Conservation (phyloP, 2,797 vertebrate genomes). For the Coracias cyanogaster region DNA sequence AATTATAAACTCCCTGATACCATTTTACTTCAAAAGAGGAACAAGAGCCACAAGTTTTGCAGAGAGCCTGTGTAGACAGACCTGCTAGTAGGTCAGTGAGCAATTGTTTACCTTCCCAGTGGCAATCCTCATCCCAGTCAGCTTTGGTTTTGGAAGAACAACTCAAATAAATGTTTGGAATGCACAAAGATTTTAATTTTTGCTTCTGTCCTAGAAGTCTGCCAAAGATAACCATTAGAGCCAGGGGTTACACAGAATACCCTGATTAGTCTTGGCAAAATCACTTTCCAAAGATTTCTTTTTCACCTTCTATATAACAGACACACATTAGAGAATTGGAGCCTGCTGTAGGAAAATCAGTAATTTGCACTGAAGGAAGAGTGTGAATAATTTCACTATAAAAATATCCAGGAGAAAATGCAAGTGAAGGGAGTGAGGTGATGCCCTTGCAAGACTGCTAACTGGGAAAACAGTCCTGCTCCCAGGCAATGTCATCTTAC, state of each 20-base stretch:
- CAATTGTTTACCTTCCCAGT: not conserved
- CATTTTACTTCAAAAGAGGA: not conserved
- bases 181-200: not conserved
- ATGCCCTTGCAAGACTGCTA: not conserved
- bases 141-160: not conserved
- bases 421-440: not conserved
- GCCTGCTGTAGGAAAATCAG: not conserved
- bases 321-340: not conserved
- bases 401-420: not conserved
- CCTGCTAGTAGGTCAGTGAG: not conserved
- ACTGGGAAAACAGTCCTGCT: not conserved
- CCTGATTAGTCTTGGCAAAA: not conserved
- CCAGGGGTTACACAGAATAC: not conserved
- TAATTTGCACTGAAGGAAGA: not conserved
- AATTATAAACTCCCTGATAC: not conserved
- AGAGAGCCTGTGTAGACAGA: fast-evolving
- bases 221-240: not conserved
- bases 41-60: not conserved
- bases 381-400: not conserved
- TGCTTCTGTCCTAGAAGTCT: not conserved
- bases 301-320: not conserved
- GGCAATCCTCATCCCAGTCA: not conserved
- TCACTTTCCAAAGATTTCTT: not conserved
- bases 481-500: not conserved
- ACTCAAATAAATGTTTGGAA: not conserved